Conservation (phyloP, 1,140 invertebrate species). For the Heliconius hermathena region DNA sequence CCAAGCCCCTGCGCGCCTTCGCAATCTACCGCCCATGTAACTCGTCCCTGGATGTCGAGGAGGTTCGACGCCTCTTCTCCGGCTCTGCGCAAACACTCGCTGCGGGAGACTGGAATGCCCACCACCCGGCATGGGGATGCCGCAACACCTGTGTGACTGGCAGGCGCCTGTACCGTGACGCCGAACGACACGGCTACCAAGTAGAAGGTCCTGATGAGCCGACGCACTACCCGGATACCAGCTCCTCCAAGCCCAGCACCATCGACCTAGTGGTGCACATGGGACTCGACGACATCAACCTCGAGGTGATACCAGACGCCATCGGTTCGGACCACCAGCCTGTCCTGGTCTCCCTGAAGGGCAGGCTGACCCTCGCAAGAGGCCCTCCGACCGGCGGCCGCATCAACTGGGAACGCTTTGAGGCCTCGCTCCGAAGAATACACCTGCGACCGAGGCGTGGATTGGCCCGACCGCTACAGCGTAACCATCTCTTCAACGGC, state of each 20-base stretch:
- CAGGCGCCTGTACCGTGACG: slow-evolving; percentile 26
- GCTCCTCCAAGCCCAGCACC: too few relatives aligned
- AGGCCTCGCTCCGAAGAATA: not conserved
- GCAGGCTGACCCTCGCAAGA: not conserved
- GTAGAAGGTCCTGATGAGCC: slow-evolving; percentile 19
- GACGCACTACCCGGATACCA: too few relatives aligned
- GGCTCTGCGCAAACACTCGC: not conserved
- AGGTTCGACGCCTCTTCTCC: slow-evolving; percentile 29
- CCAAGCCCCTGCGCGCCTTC: slow-evolving; percentile 5
- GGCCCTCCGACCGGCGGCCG: not conserved
- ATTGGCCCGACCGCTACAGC: too few relatives aligned
- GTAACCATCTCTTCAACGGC: too few relatives aligned
- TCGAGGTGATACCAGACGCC: not conserved
- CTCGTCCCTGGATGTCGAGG: not conserved
- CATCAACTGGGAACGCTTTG: not conserved
- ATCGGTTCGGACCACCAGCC: not conserved
- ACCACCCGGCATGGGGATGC: slow-evolving; percentile 45
- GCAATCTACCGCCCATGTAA: slow-evolving; percentile 32
- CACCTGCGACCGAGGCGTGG: too few relatives aligned
- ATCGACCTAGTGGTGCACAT: not conserved
- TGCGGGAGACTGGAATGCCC: slow-evolving; percentile 43
- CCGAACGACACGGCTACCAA: not conserved
- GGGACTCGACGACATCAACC: not conserved
- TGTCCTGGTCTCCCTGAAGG: not conserved
- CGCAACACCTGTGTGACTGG: not conserved